Evolutionary conservation across 2,113 vertebrate species (phyloP).

Genomic region (Entelurus aequoreus): DNA sequence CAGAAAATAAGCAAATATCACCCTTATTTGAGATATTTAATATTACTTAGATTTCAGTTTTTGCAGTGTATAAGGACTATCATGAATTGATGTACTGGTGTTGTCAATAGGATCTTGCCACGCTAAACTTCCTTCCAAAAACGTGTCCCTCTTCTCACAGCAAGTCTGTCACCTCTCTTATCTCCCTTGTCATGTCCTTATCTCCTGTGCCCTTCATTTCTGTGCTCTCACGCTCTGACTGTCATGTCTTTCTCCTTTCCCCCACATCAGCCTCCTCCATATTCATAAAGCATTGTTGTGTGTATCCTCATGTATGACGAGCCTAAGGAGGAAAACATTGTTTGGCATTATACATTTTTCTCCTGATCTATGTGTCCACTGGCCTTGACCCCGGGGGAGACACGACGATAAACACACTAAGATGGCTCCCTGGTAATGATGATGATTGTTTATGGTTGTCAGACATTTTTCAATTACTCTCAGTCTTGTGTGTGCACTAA

Average conservation of each 20-base stretch:
- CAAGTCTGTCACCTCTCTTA: background rate
- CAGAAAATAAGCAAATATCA: no score
- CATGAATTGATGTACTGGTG: no score
- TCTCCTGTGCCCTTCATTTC: constrained; percentile 10
- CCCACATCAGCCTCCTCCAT: constrained; percentile 38
- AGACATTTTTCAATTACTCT: constrained; percentile 46
- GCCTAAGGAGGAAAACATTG: constrained; percentile 24
- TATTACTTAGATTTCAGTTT: no score
- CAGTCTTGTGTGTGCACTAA: constrained; percentile 13
- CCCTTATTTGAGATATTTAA: no score
- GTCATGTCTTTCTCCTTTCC: constrained; percentile 4
- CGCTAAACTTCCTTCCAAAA: background rate
- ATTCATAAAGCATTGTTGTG: constrained; percentile 47
- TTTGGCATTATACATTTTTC: constrained; percentile 44
- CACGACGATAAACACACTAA: constrained; percentile 41
- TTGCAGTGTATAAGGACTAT: no score
- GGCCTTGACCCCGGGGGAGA: constrained; percentile 51
- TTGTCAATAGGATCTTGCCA: no score
- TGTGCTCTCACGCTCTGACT: background rate
- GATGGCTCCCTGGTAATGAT: constrained; percentile 53
- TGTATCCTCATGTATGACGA: constrained; percentile 44
- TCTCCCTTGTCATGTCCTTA: constrained; percentile 13
- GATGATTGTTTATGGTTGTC: constrained; percentile 55
- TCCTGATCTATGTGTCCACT: constrained; percentile 50
- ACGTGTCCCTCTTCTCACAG: constrained; percentile 1